phyloP scores from a whole-genome alignment of 2,888 invertebrate genomes.

The Callyntrura guangdongensis region DNA sequence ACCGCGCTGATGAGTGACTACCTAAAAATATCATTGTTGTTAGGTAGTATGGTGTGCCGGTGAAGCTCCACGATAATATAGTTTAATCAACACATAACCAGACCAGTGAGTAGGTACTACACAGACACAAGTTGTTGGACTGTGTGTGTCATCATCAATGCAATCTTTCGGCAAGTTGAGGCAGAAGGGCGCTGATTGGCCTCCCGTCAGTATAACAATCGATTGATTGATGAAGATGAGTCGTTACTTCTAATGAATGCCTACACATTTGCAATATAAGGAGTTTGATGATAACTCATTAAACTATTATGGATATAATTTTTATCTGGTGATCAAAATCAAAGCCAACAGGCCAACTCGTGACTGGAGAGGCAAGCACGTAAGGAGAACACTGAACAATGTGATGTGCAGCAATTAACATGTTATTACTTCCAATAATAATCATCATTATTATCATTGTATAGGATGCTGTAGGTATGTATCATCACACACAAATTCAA shows the following conservation, averaged over 20 bases:
- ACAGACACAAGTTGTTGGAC: too few species aligned
- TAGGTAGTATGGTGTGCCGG: too few species aligned
- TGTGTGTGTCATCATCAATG: too few species aligned
- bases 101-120: too few species aligned
- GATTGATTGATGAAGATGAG: background rate
- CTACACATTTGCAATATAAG: background rate
- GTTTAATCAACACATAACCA: too few species aligned
- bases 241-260: background rate
- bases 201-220: constrained; percentile 12
- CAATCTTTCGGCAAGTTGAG: background rate
- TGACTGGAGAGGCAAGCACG: constrained; percentile 20
- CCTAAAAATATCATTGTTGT: too few species aligned
- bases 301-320: background rate
- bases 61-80: too few species aligned
- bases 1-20: too few species aligned
- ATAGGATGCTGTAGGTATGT: background rate
- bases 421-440: constrained; percentile 19
- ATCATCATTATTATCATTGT: background rate
- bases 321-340: background rate
- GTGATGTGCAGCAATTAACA: constrained; percentile 14
- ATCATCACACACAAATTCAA: background rate
- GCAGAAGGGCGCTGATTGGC: constrained; percentile 11
- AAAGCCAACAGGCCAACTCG: constrained; percentile 6
- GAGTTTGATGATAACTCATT: constrained; percentile 23
- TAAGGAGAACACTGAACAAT: background rate